Base-by-base conservation (phyloP, 2,888 invertebrate species). In the Dioctria linearis region DNA sequence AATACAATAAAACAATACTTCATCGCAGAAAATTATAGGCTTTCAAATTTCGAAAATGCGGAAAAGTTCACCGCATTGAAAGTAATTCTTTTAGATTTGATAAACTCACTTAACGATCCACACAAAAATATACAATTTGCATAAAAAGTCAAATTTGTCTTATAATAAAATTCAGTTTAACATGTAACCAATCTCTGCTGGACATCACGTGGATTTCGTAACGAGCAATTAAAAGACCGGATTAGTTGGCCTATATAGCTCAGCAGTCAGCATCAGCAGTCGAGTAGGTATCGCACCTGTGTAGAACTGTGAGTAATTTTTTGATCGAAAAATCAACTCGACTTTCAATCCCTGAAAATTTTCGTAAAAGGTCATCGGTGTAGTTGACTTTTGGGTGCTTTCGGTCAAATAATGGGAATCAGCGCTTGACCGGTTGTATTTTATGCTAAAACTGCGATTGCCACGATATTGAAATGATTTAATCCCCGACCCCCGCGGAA, bases 381-480 rank as follows among this genome's bases (percentile, higher is more conserved):
- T 8, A 42, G 73, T 42, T 73, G 57, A 59, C 73, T 73, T 59
- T 25, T 25, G 25, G 25, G 25, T 25, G 25, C 25, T 25, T 25
- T 73, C 42, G 73, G 73, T 59, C 73, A 57, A 59, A 40, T 57
- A n/a, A 25, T 39, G 3, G 42, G 37, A 51, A 73, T 57, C 57
- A 42, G n/a, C 57, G 39, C 42, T 61, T 73, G 73, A 54, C 42
- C 73, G 57, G 51, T 61, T 40, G 57, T 42, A 40, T 40, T 13
- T 59, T 57, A 59, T 59, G 73, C 59, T 57, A 73, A 73, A 73
- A 37, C 73, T 59, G 59, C 73, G 73, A 73, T 43, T 57, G 39
- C 73, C 59, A 25, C 57, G 73, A 42, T 73, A 59, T 59, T 73
- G 57, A 73, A 59, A 73, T 57, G 42, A 42, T n/a, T 39, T 9